Percentiles rank a stretch among this genome's conserved stretches.
phyloP scores from a whole-genome alignment of 2,113 vertebrate species.

The Lycaon pictus region DNA sequence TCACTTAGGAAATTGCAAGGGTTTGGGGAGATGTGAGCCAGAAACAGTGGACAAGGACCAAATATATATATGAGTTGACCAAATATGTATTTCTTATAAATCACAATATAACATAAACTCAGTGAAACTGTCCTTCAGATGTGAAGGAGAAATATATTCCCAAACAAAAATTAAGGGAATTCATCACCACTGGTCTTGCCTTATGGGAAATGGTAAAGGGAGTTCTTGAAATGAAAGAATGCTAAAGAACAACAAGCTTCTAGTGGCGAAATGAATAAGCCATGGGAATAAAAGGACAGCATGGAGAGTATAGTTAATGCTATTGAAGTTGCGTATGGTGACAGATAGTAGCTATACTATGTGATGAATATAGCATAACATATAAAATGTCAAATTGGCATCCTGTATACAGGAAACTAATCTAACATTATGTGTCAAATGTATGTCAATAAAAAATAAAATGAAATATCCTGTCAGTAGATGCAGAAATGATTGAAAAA shows the following conservation, averaged over 20 bases:
- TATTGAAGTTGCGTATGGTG: not conserved
- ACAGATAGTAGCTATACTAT: not conserved
- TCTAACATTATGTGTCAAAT: not conserved
- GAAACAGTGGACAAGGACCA: not conserved
- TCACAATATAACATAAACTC: not conserved
- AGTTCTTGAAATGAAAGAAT: not conserved
- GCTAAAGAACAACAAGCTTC: not conserved
- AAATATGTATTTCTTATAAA: not conserved
- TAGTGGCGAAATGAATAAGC: not conserved
- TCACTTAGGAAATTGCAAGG: not conserved
- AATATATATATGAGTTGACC: not conserved
- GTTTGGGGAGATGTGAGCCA: not conserved
- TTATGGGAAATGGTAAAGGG: not conserved
- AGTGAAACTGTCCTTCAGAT: not conserved
- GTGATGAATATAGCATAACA: not conserved
- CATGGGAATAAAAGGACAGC: not conserved
- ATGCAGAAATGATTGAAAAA: not conserved
- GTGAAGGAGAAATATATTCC: not conserved
- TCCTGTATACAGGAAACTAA: not conserved
- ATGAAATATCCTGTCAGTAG: not conserved
- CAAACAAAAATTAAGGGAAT: not conserved
- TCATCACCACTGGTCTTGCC: not conserved
- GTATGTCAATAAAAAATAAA: not conserved
- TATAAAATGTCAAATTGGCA: not conserved
- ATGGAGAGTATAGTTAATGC: not conserved